Evolutionary conservation across 2,797 vertebrate genomes (phyloP), one percentile per base, ranked within the genome.

Genomic region (Ptychobarbus kaznakovi): DNA sequence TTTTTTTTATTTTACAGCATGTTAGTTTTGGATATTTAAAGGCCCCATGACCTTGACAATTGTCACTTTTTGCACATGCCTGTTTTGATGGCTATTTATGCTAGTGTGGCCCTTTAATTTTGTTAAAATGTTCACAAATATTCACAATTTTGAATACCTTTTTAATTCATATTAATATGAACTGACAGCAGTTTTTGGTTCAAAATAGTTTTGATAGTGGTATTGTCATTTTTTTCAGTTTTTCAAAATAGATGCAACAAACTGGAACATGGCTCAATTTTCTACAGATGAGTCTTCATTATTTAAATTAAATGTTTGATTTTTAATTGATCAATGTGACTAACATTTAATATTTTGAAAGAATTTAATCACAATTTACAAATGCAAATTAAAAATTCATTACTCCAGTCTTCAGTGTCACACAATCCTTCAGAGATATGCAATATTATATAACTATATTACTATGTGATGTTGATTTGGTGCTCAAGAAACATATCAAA

Each of bases 21-120:
- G 44, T 7, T n/a, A 25, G 28, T 75, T 51, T 72, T 80, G 25
- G 51, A 73, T 61, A 73, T 82, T 44, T 75, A 66, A 66, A 74
- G 58, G 4, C 42, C 20, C 28, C 10, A 1, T 38, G 0, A 65
- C 25, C n/a, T 63, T 42, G 1, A 42, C 28, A 42, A 42, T 12
- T 9, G 15, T 68, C 7, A 44, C 38, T 35, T 10, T 61, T 42
- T 77, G 35, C 18, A 28, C 9, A 51, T 49, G 72, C 12, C 40
- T 44, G 69, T 72, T 72, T 72, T 25, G 8, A 44, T 32, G 44
- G 25, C 16, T 10, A 0, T 32, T 32, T 51, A 32, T 74, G 8
- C n/a, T 18, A 51, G 44, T 32, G 20, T 44, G 40, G 6, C 16
- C 69, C 22, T 61, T 61, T 61, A n/a, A 61, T 11, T 61, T 25